A percentile compares a stretch with the other conserved stretches of the same genome.
Conservation (phyloP, 1,140 invertebrate genomes). For the Cardiocondyla obscurior region DNA sequence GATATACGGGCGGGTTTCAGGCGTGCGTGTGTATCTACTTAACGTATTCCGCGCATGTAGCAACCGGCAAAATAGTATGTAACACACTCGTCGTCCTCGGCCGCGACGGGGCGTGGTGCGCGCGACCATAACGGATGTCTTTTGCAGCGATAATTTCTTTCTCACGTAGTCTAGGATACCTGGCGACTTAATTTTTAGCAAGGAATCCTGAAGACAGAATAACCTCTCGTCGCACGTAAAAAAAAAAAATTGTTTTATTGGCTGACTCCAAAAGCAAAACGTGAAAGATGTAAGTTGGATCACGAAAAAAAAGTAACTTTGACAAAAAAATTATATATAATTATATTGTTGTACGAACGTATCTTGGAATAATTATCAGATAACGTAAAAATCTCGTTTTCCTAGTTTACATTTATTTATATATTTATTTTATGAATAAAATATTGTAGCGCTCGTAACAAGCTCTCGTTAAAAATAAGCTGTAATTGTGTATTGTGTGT, state of each 20-base stretch:
- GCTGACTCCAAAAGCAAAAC: background rate
- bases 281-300: too few species aligned
- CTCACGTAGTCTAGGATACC: background rate
- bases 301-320: too few species aligned
- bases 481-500: background rate
- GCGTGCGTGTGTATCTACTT: background rate
- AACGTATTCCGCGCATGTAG: background rate
- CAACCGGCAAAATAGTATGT: slow-evolving; percentile 9
- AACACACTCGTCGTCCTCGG: slow-evolving; percentile 21
- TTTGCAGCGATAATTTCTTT: slow-evolving; percentile 59
- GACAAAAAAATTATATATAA: too few species aligned
- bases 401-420: background rate
- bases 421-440: slow-evolving; percentile 24
- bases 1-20: background rate
- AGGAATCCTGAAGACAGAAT: too few species aligned
- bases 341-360: background rate
- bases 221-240: too few species aligned
- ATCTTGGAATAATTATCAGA: too few species aligned
- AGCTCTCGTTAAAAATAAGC: slow-evolving; percentile 29
- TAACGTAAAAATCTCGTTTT: slow-evolving; percentile 8
- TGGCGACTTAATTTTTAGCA: too few species aligned
- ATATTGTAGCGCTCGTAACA: background rate
- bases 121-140: slow-evolving; percentile 41
- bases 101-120: slow-evolving; percentile 14
- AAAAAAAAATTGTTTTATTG: too few species aligned